Conservation (phyloP, 1,140 invertebrate species). For the Magallana ariakensis region DNA sequence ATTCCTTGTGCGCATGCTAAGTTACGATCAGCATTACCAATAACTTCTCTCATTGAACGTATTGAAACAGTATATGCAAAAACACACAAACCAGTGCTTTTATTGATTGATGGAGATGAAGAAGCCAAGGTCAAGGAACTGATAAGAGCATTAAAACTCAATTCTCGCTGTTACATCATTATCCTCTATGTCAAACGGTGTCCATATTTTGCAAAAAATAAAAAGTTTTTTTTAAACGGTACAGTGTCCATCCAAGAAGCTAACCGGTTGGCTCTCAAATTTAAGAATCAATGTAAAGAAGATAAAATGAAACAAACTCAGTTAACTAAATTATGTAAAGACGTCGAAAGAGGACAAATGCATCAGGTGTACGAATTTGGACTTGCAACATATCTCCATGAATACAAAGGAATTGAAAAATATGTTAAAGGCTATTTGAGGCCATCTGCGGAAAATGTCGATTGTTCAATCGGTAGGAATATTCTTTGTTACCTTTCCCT, state of each 20-base stretch:
- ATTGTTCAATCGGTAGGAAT: conserved; percentile 51
- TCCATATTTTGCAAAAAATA: conserved; percentile 44
- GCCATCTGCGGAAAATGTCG: conserved; percentile 30
- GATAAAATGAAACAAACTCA: conserved; percentile 38
- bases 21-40: conserved; percentile 6
- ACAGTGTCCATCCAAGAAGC: conserved; percentile 52
- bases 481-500: conserved; percentile 60
- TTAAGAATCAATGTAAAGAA: conserved; percentile 49
- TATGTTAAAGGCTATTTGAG: conserved; percentile 63
- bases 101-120: conserved; percentile 66
- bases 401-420: conserved; percentile 56
- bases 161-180: conserved; percentile 45
- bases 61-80: conserved; percentile 51
- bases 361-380: conserved; percentile 62
- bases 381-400: conserved; percentile 57
- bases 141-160: conserved; percentile 41
- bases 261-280: conserved; percentile 47
- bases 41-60: conserved; percentile 26
- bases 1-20: conserved; percentile 55
- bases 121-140: conserved; percentile 58
- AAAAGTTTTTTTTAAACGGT: conserved; percentile 45
- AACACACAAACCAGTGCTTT: conserved; percentile 55
- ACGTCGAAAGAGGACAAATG: conserved; percentile 35
- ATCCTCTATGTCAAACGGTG: conserved; percentile 59
- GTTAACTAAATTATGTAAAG: conserved; percentile 39